A percentile compares a stretch with the other conserved stretches of the same genome.
Conservation (phyloP, 1,140 invertebrate species). For the Cataglyphis hispanica region DNA sequence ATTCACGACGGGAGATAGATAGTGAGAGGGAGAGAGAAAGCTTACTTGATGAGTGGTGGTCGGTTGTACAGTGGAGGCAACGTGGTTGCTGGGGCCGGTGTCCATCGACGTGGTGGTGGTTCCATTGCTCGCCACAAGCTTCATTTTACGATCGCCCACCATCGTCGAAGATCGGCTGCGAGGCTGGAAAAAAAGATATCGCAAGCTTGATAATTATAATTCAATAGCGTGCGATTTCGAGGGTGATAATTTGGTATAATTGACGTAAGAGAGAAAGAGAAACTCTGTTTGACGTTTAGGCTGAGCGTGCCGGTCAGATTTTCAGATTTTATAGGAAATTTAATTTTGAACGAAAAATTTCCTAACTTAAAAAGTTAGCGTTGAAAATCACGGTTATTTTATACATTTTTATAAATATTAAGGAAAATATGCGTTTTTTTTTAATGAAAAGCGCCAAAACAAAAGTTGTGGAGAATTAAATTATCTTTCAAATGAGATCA, state of each 20-base stretch:
- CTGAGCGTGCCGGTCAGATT: too few relatives aligned
- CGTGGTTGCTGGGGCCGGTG: slow-evolving; percentile 44
- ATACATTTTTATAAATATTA: too few relatives aligned
- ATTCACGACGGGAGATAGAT: slow-evolving; percentile 13
- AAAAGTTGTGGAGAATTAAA: too few relatives aligned
- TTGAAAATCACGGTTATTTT: too few relatives aligned
- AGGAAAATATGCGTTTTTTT: too few relatives aligned
- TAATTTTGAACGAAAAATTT: too few relatives aligned
- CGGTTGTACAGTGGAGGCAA: slow-evolving; percentile 42
- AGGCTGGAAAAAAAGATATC: slow-evolving; percentile 4
- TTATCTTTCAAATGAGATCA: too few relatives aligned
- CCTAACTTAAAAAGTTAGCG: too few relatives aligned
- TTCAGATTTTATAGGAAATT: too few relatives aligned
- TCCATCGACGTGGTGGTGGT: background rate
- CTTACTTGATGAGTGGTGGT: slow-evolving; percentile 68
- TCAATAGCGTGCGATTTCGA: background rate
- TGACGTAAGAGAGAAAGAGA: background rate
- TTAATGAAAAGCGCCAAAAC: too few relatives aligned
- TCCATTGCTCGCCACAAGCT: slow-evolving; percentile 3
- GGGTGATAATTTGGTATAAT: background rate
- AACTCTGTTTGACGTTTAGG: background rate
- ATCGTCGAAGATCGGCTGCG: slow-evolving; percentile 55
- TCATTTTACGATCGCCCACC: slow-evolving; percentile 45
- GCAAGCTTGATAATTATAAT: background rate
- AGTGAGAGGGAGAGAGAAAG: background rate